Evolutionary conservation across 1,140 invertebrate species (phyloP).

Genomic region (Panagrolaimus sp.): DNA sequence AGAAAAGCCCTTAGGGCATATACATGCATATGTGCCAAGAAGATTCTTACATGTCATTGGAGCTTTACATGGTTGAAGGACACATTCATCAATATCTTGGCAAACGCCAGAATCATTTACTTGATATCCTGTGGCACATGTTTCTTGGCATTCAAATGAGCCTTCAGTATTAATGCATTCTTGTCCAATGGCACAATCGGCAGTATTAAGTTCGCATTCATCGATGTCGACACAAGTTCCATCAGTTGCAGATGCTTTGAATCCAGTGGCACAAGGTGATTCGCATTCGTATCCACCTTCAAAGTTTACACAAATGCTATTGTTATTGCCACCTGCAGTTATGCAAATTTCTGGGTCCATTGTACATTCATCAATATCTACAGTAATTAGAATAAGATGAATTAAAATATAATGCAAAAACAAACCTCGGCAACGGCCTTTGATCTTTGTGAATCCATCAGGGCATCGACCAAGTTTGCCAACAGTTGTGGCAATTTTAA

Average conservation of each 20-base stretch:
- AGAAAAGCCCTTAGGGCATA: conserved; percentile 39
- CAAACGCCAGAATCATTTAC: conserved; percentile 32
- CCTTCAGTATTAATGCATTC: conserved; percentile 43
- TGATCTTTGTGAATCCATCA: conserved; percentile 35
- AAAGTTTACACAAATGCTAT: conserved; percentile 19
- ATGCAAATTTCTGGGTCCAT: neutral
- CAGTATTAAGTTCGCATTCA: conserved; percentile 37
- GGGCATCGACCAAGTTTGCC: conserved; percentile 31
- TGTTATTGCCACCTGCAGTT: neutral
- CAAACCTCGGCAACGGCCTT: conserved; percentile 24
- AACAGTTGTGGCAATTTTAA: conserved; percentile 26
- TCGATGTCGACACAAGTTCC: conserved; percentile 29
- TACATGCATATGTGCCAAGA: conserved; percentile 33
- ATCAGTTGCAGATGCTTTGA: neutral
- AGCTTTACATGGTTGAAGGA: conserved; percentile 19
- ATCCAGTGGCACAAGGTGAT: conserved; percentile 2
- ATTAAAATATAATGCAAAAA: no score
- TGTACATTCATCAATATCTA: conserved; percentile 41
- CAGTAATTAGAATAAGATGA: no score
- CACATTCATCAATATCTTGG: conserved; percentile 43
- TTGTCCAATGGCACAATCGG: conserved; percentile 29
- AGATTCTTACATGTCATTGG: conserved; percentile 43
- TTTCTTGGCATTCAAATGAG: conserved; percentile 33
- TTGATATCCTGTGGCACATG: conserved; percentile 31
- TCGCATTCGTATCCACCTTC: conserved; percentile 19